phyloP scores from a whole-genome alignment of 2,888 invertebrate species.

The Pterostichus madidus region DNA sequence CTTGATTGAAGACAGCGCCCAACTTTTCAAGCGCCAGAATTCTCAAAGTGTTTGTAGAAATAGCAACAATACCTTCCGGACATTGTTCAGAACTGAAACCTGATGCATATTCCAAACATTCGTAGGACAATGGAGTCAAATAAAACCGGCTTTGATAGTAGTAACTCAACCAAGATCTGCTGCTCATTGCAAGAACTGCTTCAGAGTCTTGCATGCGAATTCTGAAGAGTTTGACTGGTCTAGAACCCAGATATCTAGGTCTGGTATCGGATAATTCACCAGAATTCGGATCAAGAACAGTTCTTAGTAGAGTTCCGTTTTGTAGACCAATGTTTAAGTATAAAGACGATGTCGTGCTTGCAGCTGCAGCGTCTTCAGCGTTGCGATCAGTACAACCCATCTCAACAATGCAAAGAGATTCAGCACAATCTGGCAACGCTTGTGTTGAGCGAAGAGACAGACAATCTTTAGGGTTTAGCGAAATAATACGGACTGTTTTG shows the following conservation, averaged over 20 bases:
- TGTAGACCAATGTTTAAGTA: constrained; percentile 98
- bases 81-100: constrained; percentile 99
- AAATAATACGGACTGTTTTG: constrained; percentile 98
- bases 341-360: constrained; percentile 86
- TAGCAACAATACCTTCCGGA: constrained; percentile 99
- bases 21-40: constrained; percentile 98
- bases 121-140: constrained; percentile 96
- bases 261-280: constrained; percentile 98
- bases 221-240: constrained; percentile 97
- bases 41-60: constrained; percentile 97
- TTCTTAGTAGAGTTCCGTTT: constrained; percentile 96
- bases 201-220: constrained; percentile 97
- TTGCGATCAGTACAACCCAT: constrained; percentile 87
- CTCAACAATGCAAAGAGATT: constrained; percentile 98
- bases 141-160: constrained; percentile 98
- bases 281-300: constrained; percentile 96
- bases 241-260: constrained; percentile 96
- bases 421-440: constrained; percentile 96
- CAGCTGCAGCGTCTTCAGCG: constrained; percentile 80
- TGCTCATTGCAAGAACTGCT: constrained; percentile 98
- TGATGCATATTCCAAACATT: constrained; percentile 97
- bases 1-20: constrained; percentile 99
- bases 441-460: constrained; percentile 97
- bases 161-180: constrained; percentile 98
- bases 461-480: constrained; percentile 97